Percentiles rank a stretch among this genome's conserved stretches.
Evolutionary conservation across 2,888 invertebrate genomes (phyloP).

Genomic region (Erpobdella octoculata): DNA sequence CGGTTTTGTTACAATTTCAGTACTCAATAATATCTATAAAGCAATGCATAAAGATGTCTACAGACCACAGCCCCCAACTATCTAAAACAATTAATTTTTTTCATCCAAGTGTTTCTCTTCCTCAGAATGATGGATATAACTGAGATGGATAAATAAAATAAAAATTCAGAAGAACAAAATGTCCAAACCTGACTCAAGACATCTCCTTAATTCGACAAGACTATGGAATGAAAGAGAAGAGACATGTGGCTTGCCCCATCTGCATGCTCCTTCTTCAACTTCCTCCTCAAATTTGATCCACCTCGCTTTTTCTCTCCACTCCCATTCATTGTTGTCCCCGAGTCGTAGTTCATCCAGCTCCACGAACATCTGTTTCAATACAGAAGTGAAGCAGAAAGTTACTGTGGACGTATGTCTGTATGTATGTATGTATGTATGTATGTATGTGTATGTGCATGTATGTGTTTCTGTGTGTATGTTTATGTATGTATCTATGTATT

Average conservation of each 20-base stretch:
- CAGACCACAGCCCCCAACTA: too few species aligned
- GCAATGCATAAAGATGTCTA: too few species aligned
- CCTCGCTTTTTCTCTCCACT: constrained; percentile 90
- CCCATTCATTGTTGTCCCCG: constrained; percentile 59
- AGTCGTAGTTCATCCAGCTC: constrained; percentile 74
- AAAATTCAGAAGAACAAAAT: neutral
- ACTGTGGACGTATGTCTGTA: too few species aligned
- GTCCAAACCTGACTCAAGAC: constrained; percentile 70
- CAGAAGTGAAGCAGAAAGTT: too few species aligned
- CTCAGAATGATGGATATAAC: neutral
- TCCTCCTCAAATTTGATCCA: constrained; percentile 78
- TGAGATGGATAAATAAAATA: neutral
- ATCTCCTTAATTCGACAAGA: constrained; percentile 75
- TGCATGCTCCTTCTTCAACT: constrained; percentile 57
- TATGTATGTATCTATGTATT: too few species aligned
- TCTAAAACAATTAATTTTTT: too few species aligned
- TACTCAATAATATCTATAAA: too few species aligned
- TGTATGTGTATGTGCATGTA: too few species aligned
- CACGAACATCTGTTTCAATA: constrained; percentile 88
- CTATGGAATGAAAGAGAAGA: constrained; percentile 90
- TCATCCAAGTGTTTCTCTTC: too few species aligned
- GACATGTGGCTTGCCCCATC: constrained; percentile 90
- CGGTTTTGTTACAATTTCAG: too few species aligned
- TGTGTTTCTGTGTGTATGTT: too few species aligned
- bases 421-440: too few species aligned